Conservation (phyloP, 2,113 vertebrate genomes). For the Bubo scandiacus region DNA sequence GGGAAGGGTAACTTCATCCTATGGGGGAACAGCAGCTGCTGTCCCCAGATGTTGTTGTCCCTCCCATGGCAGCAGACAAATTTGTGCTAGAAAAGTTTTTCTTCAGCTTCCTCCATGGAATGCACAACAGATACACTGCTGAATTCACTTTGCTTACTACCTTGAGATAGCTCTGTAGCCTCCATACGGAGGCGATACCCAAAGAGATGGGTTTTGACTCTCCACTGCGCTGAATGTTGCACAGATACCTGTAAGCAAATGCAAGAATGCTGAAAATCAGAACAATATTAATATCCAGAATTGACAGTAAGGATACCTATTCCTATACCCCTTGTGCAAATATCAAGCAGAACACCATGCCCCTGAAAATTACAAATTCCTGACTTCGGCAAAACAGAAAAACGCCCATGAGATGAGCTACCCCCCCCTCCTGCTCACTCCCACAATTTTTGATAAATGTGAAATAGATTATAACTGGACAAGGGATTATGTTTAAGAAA, state of each 20-base stretch:
- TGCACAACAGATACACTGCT: neutral
- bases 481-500: neutral
- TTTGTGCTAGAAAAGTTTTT: neutral
- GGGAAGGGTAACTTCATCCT: neutral
- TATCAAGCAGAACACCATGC: neutral
- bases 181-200: neutral
- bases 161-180: too few relatives aligned
- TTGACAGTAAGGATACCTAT: too few relatives aligned
- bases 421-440: neutral
- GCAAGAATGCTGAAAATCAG: neutral
- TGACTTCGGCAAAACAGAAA: neutral
- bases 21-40: neutral
- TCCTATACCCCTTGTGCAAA: rapidly evolving
- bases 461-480: neutral
- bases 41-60: neutral
- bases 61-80: neutral
- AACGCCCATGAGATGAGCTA: rapidly evolving
- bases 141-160: neutral
- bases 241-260: neutral
- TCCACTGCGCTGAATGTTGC: neutral
- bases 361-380: neutral
- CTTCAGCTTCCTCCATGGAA: neutral
- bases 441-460: neutral
- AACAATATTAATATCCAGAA: neutral
- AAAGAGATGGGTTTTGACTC: neutral